phyloP scores from a whole-genome alignment of 1,140 invertebrate genomes.

The Pseudomyrmex concolor region DNA sequence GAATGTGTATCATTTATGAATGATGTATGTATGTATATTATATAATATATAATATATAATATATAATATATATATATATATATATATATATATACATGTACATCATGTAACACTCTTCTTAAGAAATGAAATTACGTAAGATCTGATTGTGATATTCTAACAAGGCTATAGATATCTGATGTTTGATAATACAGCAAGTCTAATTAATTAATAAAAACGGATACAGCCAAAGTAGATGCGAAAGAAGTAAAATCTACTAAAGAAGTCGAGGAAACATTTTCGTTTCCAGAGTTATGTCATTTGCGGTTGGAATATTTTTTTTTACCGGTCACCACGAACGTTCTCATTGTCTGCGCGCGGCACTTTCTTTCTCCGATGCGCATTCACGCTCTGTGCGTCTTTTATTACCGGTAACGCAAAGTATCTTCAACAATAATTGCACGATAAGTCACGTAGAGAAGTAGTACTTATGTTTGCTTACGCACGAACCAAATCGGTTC shows the following conservation, averaged over 20 bases:
- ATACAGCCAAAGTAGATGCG: too few species aligned
- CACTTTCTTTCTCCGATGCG: conserved; percentile 58
- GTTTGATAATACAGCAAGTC: background rate
- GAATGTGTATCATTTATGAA: too few species aligned
- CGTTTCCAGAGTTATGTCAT: conserved; percentile 13
- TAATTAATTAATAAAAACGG: too few species aligned
- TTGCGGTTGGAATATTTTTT: conserved; percentile 6
- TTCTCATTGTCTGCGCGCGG: background rate
- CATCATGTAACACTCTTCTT: too few species aligned
- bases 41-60: too few species aligned
- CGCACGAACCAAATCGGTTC: background rate
- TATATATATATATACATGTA: too few species aligned
- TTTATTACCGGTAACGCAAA: background rate
- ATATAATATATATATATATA: too few species aligned
- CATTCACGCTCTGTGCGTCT: conserved; percentile 42
- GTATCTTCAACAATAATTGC: background rate
- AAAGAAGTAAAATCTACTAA: background rate
- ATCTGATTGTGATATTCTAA: too few species aligned
- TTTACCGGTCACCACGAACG: background rate
- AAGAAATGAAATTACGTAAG: too few species aligned
- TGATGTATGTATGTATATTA: too few species aligned
- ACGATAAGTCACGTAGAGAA: background rate
- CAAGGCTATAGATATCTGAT: too few species aligned
- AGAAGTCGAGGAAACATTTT: conserved; percentile 13
- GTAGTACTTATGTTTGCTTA: background rate